Conservation (phyloP, 1,140 invertebrate species). For the Geopemphigus sp. region DNA sequence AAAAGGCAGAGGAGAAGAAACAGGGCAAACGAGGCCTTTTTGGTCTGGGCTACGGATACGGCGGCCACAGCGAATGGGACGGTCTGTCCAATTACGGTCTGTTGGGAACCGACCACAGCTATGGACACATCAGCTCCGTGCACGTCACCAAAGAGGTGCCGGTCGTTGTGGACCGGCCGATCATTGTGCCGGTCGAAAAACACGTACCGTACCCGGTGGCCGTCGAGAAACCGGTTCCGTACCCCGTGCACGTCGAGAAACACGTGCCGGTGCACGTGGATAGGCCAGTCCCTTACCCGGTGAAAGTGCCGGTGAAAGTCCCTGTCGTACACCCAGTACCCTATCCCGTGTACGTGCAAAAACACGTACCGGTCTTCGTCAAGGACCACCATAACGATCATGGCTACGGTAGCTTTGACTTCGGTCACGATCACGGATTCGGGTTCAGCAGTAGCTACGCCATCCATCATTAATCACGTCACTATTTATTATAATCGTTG, state of each 20-base stretch:
- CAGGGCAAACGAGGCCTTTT: constrained; percentile 37
- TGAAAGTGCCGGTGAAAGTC: constrained; percentile 54
- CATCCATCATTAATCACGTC: constrained; percentile 2
- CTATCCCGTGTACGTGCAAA: constrained; percentile 52
- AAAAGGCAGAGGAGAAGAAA: constrained; percentile 18
- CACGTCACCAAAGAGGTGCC: constrained; percentile 44
- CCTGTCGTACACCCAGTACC: constrained; percentile 54
- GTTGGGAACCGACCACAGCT: constrained; percentile 19
- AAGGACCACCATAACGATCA: constrained; percentile 62
- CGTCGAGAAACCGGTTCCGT: constrained; percentile 50
- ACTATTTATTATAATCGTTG: background rate
- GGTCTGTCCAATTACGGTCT: constrained; percentile 42
- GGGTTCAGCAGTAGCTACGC: constrained; percentile 40
- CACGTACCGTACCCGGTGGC: constrained; percentile 47
- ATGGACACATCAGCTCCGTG: constrained; percentile 11
- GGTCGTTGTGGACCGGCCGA: constrained; percentile 41
- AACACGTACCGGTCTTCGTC: constrained; percentile 57
- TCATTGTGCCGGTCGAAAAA: constrained; percentile 51
- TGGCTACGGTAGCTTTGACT: constrained; percentile 36
- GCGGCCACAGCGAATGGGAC: constrained; percentile 39
- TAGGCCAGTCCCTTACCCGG: constrained; percentile 54
- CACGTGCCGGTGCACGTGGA: constrained; percentile 51
- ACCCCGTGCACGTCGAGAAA: constrained; percentile 52
- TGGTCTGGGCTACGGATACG: constrained; percentile 35
- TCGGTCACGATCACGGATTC: constrained; percentile 36